These are phyloP conservation scores for Zonitis immaculata DNA, from an alignment of 2,888 invertebrate genomes.

Conservation along the genomic window DNA sequence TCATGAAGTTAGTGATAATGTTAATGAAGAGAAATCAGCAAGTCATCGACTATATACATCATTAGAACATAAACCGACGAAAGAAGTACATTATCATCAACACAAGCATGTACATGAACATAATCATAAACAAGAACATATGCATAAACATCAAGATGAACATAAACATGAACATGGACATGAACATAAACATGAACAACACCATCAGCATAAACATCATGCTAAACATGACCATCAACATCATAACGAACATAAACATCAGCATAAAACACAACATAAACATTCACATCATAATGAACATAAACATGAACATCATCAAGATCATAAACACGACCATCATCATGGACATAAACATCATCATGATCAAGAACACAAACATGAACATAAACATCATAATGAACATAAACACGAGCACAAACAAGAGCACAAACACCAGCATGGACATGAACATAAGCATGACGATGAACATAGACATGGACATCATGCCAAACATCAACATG, in stretches of 20 bases:
- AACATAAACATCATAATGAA: slow-evolving; percentile 24
- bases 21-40: background rate
- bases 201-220: slow-evolving; percentile 23
- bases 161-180: slow-evolving; percentile 21
- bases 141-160: slow-evolving; percentile 22
- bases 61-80: slow-evolving; percentile 3
- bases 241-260: slow-evolving; percentile 24
- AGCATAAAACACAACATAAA: slow-evolving; percentile 17
- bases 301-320: slow-evolving; percentile 23
- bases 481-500: slow-evolving; percentile 13
- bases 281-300: slow-evolving; percentile 22
- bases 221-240: slow-evolving; percentile 22
- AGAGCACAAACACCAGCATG: slow-evolving; percentile 26
- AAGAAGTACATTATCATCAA: slow-evolving; percentile 27
- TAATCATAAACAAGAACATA: slow-evolving; percentile 25
- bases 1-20: background rate
- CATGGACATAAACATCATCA: slow-evolving; percentile 24
- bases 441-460: slow-evolving; percentile 26
- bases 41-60: background rate
- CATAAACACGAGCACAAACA: slow-evolving; percentile 25
- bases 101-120: slow-evolving; percentile 26
- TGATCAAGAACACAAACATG: slow-evolving; percentile 19
- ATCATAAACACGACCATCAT: slow-evolving; percentile 20
- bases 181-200: slow-evolving; percentile 21
- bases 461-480: slow-evolving; percentile 26